phyloP scores from a whole-genome alignment of 2,888 invertebrate genomes.

The Ormyrus nitidulus region DNA sequence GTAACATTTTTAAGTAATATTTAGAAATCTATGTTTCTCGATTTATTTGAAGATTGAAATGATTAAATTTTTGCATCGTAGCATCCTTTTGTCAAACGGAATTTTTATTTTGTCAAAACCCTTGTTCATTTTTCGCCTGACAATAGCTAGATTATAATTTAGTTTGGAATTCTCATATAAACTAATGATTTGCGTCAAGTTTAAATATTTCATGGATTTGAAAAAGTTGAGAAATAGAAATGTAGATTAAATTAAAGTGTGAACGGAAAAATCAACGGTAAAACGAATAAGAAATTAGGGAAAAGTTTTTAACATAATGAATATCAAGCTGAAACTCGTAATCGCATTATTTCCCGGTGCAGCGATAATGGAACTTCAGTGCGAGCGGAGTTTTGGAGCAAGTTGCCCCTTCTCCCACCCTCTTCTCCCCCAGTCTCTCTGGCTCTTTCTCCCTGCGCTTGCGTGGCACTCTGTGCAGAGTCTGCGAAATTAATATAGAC shows the following conservation, averaged over 20 bases:
- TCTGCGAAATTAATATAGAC: slow-evolving; percentile 19
- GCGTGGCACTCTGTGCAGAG: not conserved
- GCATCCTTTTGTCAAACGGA: too few relatives aligned
- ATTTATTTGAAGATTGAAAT: too few relatives aligned
- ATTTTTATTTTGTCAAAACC: too few relatives aligned
- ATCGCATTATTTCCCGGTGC: slow-evolving; percentile 5
- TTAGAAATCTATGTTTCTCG: too few relatives aligned
- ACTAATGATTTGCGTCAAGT: too few relatives aligned
- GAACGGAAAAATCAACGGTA: not conserved
- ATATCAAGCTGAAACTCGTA: slow-evolving; percentile 7
- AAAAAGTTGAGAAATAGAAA: too few relatives aligned
- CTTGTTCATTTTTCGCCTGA: too few relatives aligned
- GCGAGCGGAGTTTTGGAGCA: slow-evolving; percentile 10
- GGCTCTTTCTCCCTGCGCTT: not conserved
- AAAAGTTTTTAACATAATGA: not conserved
- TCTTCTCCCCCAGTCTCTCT: not conserved
- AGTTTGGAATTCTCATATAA: too few relatives aligned
- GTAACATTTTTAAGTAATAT: too few relatives aligned
- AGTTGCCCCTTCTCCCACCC: not conserved
- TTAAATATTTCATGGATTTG: too few relatives aligned
- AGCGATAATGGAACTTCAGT: slow-evolving; percentile 1
- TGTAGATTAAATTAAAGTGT: not conserved
- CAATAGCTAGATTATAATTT: too few relatives aligned
- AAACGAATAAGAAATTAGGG: not conserved
- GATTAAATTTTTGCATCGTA: too few relatives aligned